phyloP scores from a whole-genome alignment of 2,888 invertebrate species.

The Bombyx huttoni region DNA sequence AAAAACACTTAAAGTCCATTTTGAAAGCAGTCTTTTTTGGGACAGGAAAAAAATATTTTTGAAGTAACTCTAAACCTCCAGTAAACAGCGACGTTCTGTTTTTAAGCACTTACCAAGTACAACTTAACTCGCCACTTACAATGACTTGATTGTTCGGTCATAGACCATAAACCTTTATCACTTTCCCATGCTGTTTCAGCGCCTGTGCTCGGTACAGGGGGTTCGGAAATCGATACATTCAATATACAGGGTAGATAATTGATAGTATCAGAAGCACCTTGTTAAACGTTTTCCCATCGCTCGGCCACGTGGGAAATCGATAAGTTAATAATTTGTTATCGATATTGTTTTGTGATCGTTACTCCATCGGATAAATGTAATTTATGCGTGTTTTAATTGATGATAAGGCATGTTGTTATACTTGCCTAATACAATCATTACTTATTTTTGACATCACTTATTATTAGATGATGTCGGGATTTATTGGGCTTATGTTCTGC shows the following conservation, averaged over 20 bases:
- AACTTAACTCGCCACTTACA: not conserved
- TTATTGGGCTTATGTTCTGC: too few relatives aligned
- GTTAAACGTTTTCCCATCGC: slow-evolving; percentile 57
- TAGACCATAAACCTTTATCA: slow-evolving; percentile 8
- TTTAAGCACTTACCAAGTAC: slow-evolving; percentile 6
- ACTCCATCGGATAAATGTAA: slow-evolving; percentile 1
- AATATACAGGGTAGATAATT: slow-evolving; percentile 44
- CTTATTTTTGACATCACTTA: too few relatives aligned
- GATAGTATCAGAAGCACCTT: slow-evolving; percentile 52
- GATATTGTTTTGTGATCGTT: not conserved
- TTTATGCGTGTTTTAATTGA: not conserved
- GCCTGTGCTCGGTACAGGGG: slow-evolving; percentile 25
- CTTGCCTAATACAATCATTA: too few relatives aligned
- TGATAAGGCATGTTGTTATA: not conserved
- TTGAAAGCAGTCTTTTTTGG: too few relatives aligned
- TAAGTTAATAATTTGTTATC: not conserved
- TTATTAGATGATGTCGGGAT: too few relatives aligned
- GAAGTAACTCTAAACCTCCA: not conserved
- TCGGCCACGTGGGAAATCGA: slow-evolving; percentile 13
- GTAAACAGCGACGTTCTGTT: not conserved
- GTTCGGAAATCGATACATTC: slow-evolving; percentile 17
- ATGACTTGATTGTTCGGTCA: slow-evolving; percentile 1
- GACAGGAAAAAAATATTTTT: not conserved
- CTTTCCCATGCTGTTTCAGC: slow-evolving; percentile 25
- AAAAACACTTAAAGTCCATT: too few relatives aligned